Evolutionary conservation across 1,140 invertebrate genomes (phyloP), one percentile per base, ranked within the genome.

Genomic region (Pectinophora gossypiella): DNA sequence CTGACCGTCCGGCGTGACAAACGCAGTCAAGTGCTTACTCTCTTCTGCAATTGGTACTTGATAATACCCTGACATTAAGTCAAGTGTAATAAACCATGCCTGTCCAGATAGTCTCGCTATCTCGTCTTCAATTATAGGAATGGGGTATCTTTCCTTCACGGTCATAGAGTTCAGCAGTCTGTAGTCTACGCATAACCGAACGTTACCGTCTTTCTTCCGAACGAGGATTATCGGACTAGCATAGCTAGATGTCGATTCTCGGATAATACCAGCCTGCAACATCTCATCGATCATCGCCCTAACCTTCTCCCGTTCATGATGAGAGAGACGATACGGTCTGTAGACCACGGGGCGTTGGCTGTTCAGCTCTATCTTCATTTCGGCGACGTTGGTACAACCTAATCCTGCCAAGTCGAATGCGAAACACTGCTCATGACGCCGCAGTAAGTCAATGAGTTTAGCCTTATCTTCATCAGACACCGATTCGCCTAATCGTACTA

Each of bases 21-120:
- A 87, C 2, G 59, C 19, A 38, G 47, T 55, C 27, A n/a, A n/a
- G n/a, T n/a, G n/a, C n/a, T n/a, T n/a, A n/a, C n/a, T n/a, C n/a
- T n/a, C n/a, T 32, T 52, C 35, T n/a, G 36, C 19, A 0, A 89
- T 40, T 3, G 67, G 49, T 9, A 90, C 66, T 59, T 91, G 89
- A 64, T 81, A 83, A 56, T 87, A 90, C 0, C 89, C 89, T 12
- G 64, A 73, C 0, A 66, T 62, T 10, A 90, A 48, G 68, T 90
- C 88, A 0, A 91, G 44, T 0, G 79, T 71, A 7, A 74, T 73
- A 49, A 89, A 89, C 48, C 72, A 85, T 6, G 68, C 48, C 5
- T 65, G 69, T 0, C 60, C 64, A 32, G 56, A 15, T 23, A 64
- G 52, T 75, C 64, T 16, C 54, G 85, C 73, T 4, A 91, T 52